phyloP scores from a whole-genome alignment of 2,888 invertebrate genomes.

The Conops quadrifasciatus region DNA sequence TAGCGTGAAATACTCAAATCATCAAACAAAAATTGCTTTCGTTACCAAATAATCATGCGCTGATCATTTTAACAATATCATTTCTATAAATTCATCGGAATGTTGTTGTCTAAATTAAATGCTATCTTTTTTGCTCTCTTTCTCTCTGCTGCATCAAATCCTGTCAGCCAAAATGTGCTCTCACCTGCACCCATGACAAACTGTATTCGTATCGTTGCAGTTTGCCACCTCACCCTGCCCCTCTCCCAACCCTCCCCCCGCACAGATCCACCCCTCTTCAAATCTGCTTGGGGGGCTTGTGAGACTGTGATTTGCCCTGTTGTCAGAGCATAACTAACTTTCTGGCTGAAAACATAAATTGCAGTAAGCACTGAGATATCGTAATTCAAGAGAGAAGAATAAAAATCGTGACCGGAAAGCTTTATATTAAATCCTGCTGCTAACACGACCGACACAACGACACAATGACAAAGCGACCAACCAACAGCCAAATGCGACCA shows the following conservation, averaged over 20 bases:
- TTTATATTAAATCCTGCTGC: slow-evolving; percentile 17
- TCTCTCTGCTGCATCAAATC: too few species aligned
- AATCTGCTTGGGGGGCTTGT: too few species aligned
- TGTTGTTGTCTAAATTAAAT: too few species aligned
- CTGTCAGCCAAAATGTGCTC: too few species aligned
- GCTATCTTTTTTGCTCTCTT: too few species aligned
- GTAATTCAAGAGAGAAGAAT: slow-evolving; percentile 23
- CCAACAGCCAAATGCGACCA: neutral
- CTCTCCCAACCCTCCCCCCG: too few species aligned
- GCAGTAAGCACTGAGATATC: slow-evolving; percentile 10
- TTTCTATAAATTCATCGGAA: too few species aligned
- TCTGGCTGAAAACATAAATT: slow-evolving; percentile 22
- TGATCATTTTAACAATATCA: too few species aligned
- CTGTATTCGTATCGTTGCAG: neutral
- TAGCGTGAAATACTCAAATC: neutral
- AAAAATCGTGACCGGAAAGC: slow-evolving; percentile 32
- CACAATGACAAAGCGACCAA: neutral
- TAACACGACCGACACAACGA: neutral
- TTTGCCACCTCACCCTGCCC: too few species aligned
- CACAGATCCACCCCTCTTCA: neutral
- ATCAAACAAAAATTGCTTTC: neutral
- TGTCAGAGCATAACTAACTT: neutral
- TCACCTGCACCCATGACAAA: neutral
- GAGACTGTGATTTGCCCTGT: too few species aligned
- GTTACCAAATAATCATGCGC: slow-evolving; percentile 5